Evolutionary conservation across 2,113 vertebrate species (phyloP).

Genomic region (Bufo gargarizans): DNA sequence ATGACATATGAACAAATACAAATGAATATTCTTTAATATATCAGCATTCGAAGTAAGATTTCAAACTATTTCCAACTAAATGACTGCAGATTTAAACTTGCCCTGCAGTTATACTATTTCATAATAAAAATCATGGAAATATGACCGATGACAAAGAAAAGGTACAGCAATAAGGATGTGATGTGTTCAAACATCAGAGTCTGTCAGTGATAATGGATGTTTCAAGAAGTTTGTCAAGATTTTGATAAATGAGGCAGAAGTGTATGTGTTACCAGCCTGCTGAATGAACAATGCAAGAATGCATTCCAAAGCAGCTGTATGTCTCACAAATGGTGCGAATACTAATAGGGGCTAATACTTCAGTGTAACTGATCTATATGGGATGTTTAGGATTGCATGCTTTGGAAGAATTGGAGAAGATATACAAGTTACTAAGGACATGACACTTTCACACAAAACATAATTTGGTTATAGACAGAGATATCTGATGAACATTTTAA

Average conservation of each 20-base stretch:
- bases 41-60: background rate
- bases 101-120: background rate
- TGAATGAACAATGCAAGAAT: slow-evolving; percentile 43
- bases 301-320: slow-evolving; percentile 7
- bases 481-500: background rate
- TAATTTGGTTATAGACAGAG: background rate
- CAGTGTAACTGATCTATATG: slow-evolving; percentile 11
- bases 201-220: slow-evolving; percentile 31
- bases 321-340: slow-evolving; percentile 26
- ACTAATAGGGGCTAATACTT: slow-evolving; percentile 39
- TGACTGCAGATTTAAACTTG: background rate
- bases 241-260: slow-evolving; percentile 50
- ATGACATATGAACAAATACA: background rate
- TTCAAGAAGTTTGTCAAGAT: slow-evolving; percentile 41
- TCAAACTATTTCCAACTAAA: background rate
- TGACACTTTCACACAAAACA: slow-evolving; percentile 19
- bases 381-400: slow-evolving; percentile 9
- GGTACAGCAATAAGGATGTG: background rate
- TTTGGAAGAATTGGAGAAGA: slow-evolving; percentile 16
- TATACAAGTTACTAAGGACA: background rate
- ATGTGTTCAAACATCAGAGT: slow-evolving; percentile 1
- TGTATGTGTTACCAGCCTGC: slow-evolving; percentile 4
- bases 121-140: background rate
- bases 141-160: background rate
- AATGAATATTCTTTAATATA: background rate